Base-by-base conservation (phyloP, 2,888 invertebrate species). In the Melanotus villosus region DNA sequence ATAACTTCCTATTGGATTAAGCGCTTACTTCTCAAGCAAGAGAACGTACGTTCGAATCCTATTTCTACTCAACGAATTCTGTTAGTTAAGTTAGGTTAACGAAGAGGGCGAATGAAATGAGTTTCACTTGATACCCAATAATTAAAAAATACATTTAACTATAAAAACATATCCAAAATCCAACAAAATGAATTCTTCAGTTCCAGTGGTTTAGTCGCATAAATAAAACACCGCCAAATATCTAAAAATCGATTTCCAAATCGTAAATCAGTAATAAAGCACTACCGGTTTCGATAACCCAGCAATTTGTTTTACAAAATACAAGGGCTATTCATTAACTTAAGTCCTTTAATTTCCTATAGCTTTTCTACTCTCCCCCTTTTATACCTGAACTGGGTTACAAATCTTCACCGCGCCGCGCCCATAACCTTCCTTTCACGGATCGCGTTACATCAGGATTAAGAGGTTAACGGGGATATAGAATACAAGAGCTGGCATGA, bases 291-390 rank as follows among this genome's bases (percentile, higher is more conserved):
- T 45, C 21, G 45, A 45, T 21, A 45, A 1, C 19, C 1, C 14
- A 9, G 45, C 45, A 21, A 21, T 45, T 45, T 45, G 45, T 45
- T 45, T n/a, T 21, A 21, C 45, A 45, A 45, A n/a, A n/a, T 45
- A 45, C 21, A 4, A 7, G n/a, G 12, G 23, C 23, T 26, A 47
- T 47, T 47, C 47, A 47, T 41, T 41, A 41, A 41, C 41, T 16
- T 47, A 47, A 47, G 12, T 21, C 47, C 23, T 23, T 47, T 47
- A 47, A 47, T 47, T 47, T 45, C 19, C 23, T 26, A 23, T 12
- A 12, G 47, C 47, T 47, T 23, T 38, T 38, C 14, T 7, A 12
- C 38, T 38, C n/a, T 26, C 14, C 47, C 47, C n/a, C n/a, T 47
- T 43, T 43, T 47, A n/a, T 38, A 14, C 38, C 47, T 4, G 23